Percentiles rank a stretch among this genome's conserved stretches.
Evolutionary conservation across 1,140 invertebrate species (phyloP).

Genomic region (Pantala flavescens): DNA sequence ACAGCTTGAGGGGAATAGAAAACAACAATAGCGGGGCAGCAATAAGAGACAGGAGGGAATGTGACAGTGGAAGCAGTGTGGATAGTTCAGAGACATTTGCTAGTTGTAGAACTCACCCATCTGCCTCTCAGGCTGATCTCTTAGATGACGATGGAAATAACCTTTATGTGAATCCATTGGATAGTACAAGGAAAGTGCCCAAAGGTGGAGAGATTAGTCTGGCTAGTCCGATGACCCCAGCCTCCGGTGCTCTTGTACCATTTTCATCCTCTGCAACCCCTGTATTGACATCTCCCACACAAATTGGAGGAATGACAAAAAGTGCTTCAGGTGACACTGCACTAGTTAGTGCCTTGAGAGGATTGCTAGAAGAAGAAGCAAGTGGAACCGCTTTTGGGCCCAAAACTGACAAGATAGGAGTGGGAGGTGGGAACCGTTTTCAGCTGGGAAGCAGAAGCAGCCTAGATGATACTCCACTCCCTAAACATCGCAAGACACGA

Average conservation of each 20-base stretch:
- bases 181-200: slow-evolving; percentile 34
- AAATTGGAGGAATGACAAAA: slow-evolving; percentile 50
- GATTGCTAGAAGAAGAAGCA: slow-evolving; percentile 39
- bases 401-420: slow-evolving; percentile 17
- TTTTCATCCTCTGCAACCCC: slow-evolving; percentile 29
- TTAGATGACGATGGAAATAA: slow-evolving; percentile 53
- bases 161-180: slow-evolving; percentile 85
- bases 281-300: slow-evolving; percentile 28
- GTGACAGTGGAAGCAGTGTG: slow-evolving; percentile 45
- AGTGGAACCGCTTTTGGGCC: slow-evolving; percentile 27
- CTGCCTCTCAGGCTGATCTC: slow-evolving; percentile 67
- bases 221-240: slow-evolving; percentile 22
- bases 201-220: slow-evolving; percentile 30
- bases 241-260: slow-evolving; percentile 25
- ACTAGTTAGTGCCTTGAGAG: slow-evolving; percentile 27
- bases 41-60: neutral
- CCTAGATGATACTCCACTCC: slow-evolving; percentile 53
- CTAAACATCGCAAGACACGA: slow-evolving; percentile 74
- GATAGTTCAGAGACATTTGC: slow-evolving; percentile 88
- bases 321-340: slow-evolving; percentile 65
- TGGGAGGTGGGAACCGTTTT: slow-evolving; percentile 35
- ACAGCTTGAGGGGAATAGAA: neutral
- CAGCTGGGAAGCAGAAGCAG: slow-evolving; percentile 49
- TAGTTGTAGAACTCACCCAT: slow-evolving; percentile 90
- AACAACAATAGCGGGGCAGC: neutral